Conservation (phyloP, 2,113 vertebrate species). For the Dipodomys spectabilis region DNA sequence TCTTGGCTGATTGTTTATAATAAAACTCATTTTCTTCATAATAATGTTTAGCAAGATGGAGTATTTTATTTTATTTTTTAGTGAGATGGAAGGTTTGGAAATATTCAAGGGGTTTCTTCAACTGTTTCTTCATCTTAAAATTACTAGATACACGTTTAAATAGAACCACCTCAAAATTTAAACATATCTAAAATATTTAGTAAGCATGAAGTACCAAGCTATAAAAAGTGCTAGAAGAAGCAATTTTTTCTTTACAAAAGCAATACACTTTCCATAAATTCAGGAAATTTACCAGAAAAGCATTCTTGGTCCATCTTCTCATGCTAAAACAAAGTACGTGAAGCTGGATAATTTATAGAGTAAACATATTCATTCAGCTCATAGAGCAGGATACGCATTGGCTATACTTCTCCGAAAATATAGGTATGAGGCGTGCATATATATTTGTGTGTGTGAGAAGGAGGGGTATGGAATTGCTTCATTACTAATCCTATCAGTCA, state of each 20-base stretch:
- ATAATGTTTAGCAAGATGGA: no score
- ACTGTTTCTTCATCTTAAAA: constrained; percentile 42
- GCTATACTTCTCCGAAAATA: neutral
- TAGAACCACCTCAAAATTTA: neutral
- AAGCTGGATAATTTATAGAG: neutral
- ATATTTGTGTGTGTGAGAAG: neutral
- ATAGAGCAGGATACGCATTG: no score
- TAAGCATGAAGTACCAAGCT: no score
- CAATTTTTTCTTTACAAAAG: no score
- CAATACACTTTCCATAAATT: neutral
- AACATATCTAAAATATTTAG: neutral
- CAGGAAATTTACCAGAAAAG: neutral
- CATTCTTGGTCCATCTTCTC: neutral
- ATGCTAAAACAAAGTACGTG: neutral
- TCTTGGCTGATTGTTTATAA: neutral
- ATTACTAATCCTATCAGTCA: neutral
- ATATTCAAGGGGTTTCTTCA: neutral
- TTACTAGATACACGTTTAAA: neutral
- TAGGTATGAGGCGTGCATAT: accelerated
- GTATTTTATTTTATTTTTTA: neutral
- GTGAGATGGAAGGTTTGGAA: neutral
- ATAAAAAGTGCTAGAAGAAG: no score
- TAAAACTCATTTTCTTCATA: neutral
- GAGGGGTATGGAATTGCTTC: neutral
- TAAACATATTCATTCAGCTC: neutral